Conservation (phyloP, 2,113 vertebrate species). For the Spea multiplicata region DNA sequence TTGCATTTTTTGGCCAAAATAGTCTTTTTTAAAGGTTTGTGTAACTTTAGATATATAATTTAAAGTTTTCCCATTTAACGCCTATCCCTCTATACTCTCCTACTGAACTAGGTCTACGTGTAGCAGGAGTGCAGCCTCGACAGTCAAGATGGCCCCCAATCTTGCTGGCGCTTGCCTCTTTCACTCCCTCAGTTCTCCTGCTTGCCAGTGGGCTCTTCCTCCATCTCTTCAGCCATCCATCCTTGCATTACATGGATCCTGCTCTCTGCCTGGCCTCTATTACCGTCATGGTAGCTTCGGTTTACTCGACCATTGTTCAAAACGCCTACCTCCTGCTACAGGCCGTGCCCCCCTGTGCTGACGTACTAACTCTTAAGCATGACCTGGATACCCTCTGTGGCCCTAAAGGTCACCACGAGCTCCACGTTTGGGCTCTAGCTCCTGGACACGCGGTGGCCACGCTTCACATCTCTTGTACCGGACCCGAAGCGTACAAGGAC, state of each 20-base stretch:
- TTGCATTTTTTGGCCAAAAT: no score
- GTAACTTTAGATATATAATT: no score
- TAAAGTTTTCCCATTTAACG: background rate
- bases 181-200: conserved; percentile 58
- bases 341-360: conserved; percentile 57
- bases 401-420: conserved; percentile 66
- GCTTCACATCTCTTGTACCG: conserved; percentile 64
- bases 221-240: conserved; percentile 52
- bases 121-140: background rate
- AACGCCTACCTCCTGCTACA: conserved; percentile 66
- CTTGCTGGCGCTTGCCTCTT: conserved; percentile 39
- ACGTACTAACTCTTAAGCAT: conserved; percentile 51
- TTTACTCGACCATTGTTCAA: conserved; percentile 56
- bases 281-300: conserved; percentile 51
- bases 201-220: conserved; percentile 59
- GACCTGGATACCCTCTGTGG: conserved; percentile 59
- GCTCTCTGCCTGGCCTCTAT: conserved; percentile 60
- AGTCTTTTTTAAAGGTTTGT: no score
- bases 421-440: conserved; percentile 70
- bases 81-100: background rate
- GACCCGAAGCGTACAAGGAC: conserved; percentile 27
- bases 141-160: conserved; percentile 19
- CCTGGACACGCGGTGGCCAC: conserved; percentile 61
- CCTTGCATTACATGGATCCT: conserved; percentile 64
- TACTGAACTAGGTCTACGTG: background rate